Percentiles rank a stretch among this genome's conserved stretches.
Conservation (phyloP, 2,888 invertebrate genomes). For the Stenurella melanura region DNA sequence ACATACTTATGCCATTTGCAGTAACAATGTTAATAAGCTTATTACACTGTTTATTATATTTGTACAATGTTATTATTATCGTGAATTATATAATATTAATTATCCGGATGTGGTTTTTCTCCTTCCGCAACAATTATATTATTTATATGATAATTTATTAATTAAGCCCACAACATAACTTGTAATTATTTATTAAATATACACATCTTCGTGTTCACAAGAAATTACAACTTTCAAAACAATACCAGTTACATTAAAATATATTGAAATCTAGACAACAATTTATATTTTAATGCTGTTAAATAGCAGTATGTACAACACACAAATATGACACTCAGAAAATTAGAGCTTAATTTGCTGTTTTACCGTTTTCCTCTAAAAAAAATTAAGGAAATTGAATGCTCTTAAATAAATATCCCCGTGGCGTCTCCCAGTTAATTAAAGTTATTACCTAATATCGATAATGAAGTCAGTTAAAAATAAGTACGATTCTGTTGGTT, state of each 20-base stretch:
- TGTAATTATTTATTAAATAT: conserved; percentile 53
- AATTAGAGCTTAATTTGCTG: not conserved
- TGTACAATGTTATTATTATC: conserved; percentile 55
- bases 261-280: conserved; percentile 15
- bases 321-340: not conserved
- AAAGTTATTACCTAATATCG: no score
- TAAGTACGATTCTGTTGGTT: no score
- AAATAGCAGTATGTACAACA: not conserved
- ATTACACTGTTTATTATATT: conserved; percentile 55
- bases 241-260: conserved; percentile 35
- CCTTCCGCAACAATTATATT: conserved; percentile 58
- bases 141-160: conserved; percentile 60
- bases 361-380: no score
- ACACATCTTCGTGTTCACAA: conserved; percentile 43
- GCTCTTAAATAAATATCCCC: no score
- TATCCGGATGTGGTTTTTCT: conserved; percentile 60
- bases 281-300: not conserved
- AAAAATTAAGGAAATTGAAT: no score
- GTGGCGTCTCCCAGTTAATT: no score
- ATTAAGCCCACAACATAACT: conserved; percentile 56
- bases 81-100: conserved; percentile 55
- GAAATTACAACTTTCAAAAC: conserved; percentile 37
- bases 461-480: no score
- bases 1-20: conserved; percentile 47
- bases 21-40: conserved; percentile 53